phyloP scores from a whole-genome alignment of 2,113 vertebrate species.

The Telmatochromis sp. region DNA sequence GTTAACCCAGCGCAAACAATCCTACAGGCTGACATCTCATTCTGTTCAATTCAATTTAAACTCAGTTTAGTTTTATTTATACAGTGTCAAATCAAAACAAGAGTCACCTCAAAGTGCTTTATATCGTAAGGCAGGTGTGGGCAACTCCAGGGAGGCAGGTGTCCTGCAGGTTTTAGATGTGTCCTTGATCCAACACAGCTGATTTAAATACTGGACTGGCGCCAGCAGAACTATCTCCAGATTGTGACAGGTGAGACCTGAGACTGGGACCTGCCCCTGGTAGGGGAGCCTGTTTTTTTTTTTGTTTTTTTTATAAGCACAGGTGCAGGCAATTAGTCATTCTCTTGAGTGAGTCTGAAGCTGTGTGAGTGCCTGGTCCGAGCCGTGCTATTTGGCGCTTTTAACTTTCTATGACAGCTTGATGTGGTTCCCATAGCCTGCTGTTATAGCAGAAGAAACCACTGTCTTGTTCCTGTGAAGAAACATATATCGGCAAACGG shows the following conservation, averaged over 20 bases:
- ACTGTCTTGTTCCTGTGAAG: neutral
- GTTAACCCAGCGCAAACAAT: neutral
- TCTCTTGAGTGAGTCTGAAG: neutral
- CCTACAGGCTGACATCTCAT: accelerated
- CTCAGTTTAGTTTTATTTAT: neutral
- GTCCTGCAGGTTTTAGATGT: neutral
- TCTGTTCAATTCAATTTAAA: neutral
- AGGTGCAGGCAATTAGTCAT: neutral
- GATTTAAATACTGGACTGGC: neutral
- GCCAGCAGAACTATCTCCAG: neutral
- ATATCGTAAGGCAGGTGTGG: neutral
- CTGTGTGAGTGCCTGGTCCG: neutral
- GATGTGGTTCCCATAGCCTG: neutral
- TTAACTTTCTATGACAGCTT: neutral
- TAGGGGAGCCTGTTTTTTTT: neutral
- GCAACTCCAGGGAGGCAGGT: neutral
- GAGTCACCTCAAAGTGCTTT: neutral
- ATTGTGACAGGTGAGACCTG: neutral
- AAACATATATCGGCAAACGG: neutral
- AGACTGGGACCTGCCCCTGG: neutral
- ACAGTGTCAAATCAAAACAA: neutral
- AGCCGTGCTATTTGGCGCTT: accelerated
- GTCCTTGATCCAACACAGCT: neutral
- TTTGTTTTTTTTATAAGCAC: accelerated
- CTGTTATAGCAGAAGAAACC: neutral